Base-by-base conservation (phyloP, 1,140 invertebrate genomes). In the Drusus annulatus region DNA sequence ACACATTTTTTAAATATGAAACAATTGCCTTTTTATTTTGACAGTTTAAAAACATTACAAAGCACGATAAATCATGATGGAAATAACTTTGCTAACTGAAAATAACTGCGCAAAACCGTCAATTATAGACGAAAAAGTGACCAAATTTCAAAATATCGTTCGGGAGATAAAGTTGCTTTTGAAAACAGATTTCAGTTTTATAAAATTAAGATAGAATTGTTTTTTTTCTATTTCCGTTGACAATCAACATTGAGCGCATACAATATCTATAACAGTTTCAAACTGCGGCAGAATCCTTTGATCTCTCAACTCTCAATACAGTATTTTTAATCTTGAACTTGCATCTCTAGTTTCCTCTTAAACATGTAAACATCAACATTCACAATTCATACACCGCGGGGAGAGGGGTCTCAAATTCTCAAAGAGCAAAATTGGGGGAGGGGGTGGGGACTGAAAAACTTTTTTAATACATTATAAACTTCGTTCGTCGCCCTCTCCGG, bases 391-490 rank as follows among this genome's bases (percentile, higher is more conserved):
- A 13, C 36, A 13, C 36, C 8, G 36, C 36, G 23, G 28, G 19
- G 3, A 62, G 17, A 56, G 54, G 56, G 23, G 74, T 16, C 36
- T 69, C 65, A 69, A 69, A 69, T 54, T 23, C 36, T 69, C 65
- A 69, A 69, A 69, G 65, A 56, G 25, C 19, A 28, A 69, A 69
- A 19, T 13, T 56, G 8, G 16, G 16, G 31, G 7, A 21, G 74
- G 23, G 31, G n/a, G 54, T 56, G 25, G 36, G n/a, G 52, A n/a
- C 23, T 45, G 23, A 62, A 56, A 76, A 76, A 58, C 74, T 76
- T 76, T 76, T 76, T 76, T 76, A 76, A 76, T 76, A 76, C 74
- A 76, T 76, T 76, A 76, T 76, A 76, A 76, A 76, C 16, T 76
- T 76, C 56, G 54, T 60, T 31, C 74, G 74, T 60, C 28, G 54